A percentile compares a stretch with the other conserved stretches of the same genome.
Evolutionary conservation across 2,113 vertebrate genomes (phyloP).

Genomic region (Vireo altiloquus): DNA sequence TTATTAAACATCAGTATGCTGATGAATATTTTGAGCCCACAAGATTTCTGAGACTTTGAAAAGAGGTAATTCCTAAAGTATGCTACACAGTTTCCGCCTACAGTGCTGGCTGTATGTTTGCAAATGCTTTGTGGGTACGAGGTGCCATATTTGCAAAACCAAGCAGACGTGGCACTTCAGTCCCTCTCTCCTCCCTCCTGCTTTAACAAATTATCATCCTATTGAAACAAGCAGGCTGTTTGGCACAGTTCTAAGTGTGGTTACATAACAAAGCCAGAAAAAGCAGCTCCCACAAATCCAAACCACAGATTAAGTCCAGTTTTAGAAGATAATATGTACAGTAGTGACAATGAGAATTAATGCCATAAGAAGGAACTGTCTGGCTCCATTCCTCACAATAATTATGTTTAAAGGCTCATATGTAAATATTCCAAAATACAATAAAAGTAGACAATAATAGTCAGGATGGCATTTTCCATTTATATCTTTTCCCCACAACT

Average conservation of each 20-base stretch:
- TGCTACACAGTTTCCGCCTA: not conserved
- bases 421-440: not conserved
- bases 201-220: not conserved
- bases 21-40: conserved; percentile 10
- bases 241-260: conserved; percentile 1
- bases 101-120: not conserved
- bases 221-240: conserved; percentile 8
- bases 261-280: conserved; percentile 38
- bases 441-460: not conserved
- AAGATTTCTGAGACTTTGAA: conserved; percentile 8
- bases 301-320: conserved; percentile 33
- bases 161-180: conserved; percentile 30
- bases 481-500: not conserved
- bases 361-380: not conserved
- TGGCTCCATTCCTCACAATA: not conserved
- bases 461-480: not conserved
- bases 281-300: conserved; percentile 35
- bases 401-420: not conserved
- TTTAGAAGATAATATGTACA: conserved; percentile 27
- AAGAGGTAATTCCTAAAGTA: conserved; percentile 1
- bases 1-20: conserved; percentile 31
- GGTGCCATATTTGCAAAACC: not conserved
- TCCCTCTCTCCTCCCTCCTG: not conserved
- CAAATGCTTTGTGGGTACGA: conserved; percentile 6
- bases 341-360: conserved; percentile 20